phyloP scores from a whole-genome alignment of 2,797 vertebrate species.

The Alfaro cultratus region DNA sequence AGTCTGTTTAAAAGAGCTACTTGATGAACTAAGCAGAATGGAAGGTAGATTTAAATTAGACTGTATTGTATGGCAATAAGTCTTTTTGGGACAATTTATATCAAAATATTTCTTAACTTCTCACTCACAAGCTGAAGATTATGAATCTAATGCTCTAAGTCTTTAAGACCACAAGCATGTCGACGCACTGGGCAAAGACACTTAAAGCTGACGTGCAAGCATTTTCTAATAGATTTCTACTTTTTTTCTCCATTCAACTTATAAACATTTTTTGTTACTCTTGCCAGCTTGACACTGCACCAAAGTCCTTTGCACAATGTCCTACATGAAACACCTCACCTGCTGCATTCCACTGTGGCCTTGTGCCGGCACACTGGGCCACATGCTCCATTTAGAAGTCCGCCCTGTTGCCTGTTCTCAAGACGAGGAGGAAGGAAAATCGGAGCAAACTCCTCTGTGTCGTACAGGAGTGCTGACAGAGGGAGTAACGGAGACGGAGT shows the following conservation, averaged over 20 bases:
- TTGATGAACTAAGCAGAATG: background rate
- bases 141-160: background rate
- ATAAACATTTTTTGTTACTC: background rate
- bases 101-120: background rate
- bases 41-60: background rate
- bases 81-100: background rate
- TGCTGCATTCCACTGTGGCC: slow-evolving; percentile 29
- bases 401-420: slow-evolving; percentile 3
- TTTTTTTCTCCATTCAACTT: background rate
- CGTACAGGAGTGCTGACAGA: slow-evolving; percentile 67
- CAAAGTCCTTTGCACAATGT: slow-evolving; percentile 4
- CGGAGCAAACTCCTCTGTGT: slow-evolving; percentile 44
- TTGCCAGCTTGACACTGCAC: slow-evolving; percentile 1
- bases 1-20: background rate
- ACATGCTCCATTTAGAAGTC: slow-evolving; percentile 45
- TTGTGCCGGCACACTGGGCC: slow-evolving; percentile 20
- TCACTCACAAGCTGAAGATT: background rate
- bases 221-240: background rate
- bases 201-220: background rate
- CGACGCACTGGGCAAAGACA: background rate
- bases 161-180: background rate
- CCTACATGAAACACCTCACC: slow-evolving; percentile 23
- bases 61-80: background rate
- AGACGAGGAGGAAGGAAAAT: slow-evolving; percentile 42
- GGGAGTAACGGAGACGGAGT: slow-evolving; percentile 55